These are phyloP conservation scores for Myotis myotis DNA, from an alignment of 2,797 vertebrate genomes.

Conservation along the genomic window DNA sequence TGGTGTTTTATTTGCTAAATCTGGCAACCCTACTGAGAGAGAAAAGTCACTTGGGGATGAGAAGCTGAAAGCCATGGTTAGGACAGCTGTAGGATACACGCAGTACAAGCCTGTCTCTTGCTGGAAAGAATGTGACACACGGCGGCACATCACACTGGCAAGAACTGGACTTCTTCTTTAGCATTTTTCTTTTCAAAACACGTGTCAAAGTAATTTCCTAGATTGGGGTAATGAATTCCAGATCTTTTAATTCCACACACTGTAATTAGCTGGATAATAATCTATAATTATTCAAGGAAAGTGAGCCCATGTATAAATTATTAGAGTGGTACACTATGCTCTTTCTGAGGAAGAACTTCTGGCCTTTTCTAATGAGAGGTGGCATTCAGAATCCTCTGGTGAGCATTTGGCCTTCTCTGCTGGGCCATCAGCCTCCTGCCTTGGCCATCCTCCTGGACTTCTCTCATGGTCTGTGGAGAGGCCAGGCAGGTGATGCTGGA, in stretches of 20 bases:
- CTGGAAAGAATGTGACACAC: not conserved
- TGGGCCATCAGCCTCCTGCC: not conserved
- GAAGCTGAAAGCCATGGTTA: not conserved
- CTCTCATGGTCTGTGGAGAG: not conserved
- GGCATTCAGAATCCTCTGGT: not conserved
- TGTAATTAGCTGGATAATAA: conserved; percentile 78
- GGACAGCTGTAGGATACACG: not conserved
- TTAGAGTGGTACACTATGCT: conserved; percentile 56
- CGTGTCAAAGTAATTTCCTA: conserved; percentile 73
- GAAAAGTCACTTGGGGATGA: not conserved
- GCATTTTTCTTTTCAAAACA: conserved; percentile 72
- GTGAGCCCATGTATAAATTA: conserved; percentile 66
- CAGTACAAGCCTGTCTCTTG: not conserved
- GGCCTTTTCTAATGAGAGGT: not conserved
- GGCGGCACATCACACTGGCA: not conserved
- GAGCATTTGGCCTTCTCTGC: not conserved
- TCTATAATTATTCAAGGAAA: conserved; percentile 77
- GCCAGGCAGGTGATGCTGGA: not conserved
- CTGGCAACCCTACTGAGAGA: not conserved
- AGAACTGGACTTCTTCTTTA: not conserved
- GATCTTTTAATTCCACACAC: conserved; percentile 76
- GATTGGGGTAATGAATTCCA: conserved; percentile 71
- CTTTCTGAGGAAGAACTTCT: conserved; percentile 54
- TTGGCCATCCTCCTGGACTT: not conserved
- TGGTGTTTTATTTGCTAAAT: conserved; percentile 32